phyloP scores from a whole-genome alignment of 2,113 vertebrate species.

The Clarias gariepinus region DNA sequence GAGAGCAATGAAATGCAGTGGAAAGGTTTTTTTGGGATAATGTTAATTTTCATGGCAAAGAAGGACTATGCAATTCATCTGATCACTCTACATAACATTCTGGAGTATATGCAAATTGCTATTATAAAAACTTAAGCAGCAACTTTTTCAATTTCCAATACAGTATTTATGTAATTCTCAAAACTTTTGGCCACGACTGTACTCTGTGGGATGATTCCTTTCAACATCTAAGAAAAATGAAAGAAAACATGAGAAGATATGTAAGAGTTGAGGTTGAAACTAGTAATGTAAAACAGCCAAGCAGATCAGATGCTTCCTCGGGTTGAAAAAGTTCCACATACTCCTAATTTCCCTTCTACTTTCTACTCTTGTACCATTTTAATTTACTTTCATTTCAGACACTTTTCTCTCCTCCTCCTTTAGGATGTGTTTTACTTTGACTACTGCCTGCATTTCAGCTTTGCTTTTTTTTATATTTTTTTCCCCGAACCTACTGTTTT shows the following conservation, averaged over 20 bases:
- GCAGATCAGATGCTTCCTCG: not conserved
- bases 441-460: not conserved
- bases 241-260: not conserved
- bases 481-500: not conserved
- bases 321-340: not conserved
- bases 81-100: too few relatives aligned
- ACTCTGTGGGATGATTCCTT: conserved; percentile 7
- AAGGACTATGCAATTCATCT: too few relatives aligned
- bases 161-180: too few relatives aligned
- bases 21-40: too few relatives aligned
- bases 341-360: not conserved
- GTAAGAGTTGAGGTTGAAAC: not conserved
- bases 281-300: conserved; percentile 13
- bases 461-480: not conserved
- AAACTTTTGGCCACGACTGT: too few relatives aligned
- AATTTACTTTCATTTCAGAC: not conserved
- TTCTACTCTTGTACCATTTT: not conserved
- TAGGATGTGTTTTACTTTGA: not conserved
- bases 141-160: too few relatives aligned
- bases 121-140: too few relatives aligned
- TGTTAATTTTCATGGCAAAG: too few relatives aligned
- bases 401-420: not conserved
- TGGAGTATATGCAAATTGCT: too few relatives aligned
- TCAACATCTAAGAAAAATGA: conserved; percentile 27
- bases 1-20: too few relatives aligned